Percentiles rank a stretch among this genome's conserved stretches.
These are phyloP conservation scores for Latrodectus elegans DNA, from an alignment of 2,888 invertebrate species.

Conservation along the genomic window DNA sequence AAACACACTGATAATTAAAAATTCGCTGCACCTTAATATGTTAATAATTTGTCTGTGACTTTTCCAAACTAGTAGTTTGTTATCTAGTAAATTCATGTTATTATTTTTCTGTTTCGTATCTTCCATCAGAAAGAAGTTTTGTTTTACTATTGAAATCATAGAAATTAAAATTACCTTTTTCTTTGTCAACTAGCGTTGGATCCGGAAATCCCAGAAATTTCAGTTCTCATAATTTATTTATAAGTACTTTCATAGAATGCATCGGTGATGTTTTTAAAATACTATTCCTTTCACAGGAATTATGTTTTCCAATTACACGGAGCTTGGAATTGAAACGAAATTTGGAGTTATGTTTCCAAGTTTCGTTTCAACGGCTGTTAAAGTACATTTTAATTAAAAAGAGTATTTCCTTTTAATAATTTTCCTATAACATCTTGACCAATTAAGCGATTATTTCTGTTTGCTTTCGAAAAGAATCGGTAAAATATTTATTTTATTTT, in stretches of 20 bases:
- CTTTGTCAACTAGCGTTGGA: neutral
- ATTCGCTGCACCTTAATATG: neutral
- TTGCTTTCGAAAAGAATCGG: neutral
- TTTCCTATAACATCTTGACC: neutral
- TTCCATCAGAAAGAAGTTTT: neutral
- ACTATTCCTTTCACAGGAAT: neutral
- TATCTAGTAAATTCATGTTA: neutral
- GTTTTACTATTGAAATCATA: neutral
- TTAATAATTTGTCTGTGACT: neutral
- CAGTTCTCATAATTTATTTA: neutral
- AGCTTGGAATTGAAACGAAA: too few relatives aligned
- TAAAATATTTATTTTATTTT: neutral
- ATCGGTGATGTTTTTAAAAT: too few relatives aligned
- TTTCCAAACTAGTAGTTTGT: neutral
- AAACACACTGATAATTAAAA: neutral
- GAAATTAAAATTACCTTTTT: neutral
- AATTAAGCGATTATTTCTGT: neutral
- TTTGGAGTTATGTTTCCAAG: neutral
- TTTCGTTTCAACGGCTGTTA: neutral
- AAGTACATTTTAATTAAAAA: neutral
- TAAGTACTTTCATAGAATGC: neutral
- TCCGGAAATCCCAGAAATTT: neutral
- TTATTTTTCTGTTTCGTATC: neutral
- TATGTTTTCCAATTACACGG: neutral
- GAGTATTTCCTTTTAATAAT: neutral